These are phyloP conservation scores for Buphagus erythrorhynchus DNA, from an alignment of 2,797 vertebrate genomes.

Conservation along the genomic window DNA sequence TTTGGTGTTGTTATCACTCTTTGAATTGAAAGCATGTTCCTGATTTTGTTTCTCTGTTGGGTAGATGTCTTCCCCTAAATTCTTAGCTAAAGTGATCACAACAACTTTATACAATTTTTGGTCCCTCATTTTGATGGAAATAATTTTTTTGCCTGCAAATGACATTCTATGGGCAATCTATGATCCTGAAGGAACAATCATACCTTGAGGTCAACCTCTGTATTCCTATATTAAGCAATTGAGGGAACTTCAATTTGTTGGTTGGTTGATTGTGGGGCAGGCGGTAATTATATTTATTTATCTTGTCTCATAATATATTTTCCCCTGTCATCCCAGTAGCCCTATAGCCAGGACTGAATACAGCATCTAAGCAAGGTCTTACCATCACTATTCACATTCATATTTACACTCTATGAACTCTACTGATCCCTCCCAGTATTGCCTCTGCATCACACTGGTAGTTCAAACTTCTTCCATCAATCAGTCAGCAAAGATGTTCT, in stretches of 20 bases:
- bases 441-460: background rate
- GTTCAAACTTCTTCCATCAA: background rate
- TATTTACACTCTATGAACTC: background rate
- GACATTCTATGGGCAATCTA: fast-evolving
- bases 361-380: background rate
- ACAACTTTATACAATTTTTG: background rate
- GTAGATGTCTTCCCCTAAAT: background rate
- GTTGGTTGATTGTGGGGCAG: fast-evolving
- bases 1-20: background rate
- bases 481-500: background rate
- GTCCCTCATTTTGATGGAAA: background rate
- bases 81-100: background rate
- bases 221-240: background rate
- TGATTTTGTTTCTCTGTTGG: background rate
- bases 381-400: background rate
- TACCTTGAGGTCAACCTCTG: background rate
- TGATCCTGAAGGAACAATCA: background rate
- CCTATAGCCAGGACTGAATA: background rate
- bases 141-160: background rate
- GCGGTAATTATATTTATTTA: background rate
- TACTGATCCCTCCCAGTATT: background rate
- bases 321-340: background rate
- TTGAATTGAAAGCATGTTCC: background rate
- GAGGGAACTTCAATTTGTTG: background rate
- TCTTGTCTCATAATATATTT: background rate